Percentiles rank a stretch among this genome's conserved stretches.
These are phyloP conservation scores for Gadus macrocephalus DNA, from an alignment of 2,113 vertebrate species.

Conservation along the genomic window DNA sequence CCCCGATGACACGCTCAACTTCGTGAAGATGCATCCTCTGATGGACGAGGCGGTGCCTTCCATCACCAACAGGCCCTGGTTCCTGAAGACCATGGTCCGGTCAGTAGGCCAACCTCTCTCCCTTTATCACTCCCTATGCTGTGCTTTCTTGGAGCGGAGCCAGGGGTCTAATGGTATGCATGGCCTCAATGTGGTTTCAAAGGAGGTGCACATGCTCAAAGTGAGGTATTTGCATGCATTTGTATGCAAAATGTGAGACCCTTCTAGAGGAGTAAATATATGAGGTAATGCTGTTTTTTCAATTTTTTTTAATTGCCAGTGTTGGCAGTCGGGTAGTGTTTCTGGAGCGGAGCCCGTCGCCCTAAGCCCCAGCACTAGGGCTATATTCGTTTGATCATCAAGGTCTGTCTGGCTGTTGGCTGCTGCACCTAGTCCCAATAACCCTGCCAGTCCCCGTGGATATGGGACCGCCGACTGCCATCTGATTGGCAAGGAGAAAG, in stretches of 20 bases:
- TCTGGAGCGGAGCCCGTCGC: constrained; percentile 39
- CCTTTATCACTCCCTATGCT: too few species aligned
- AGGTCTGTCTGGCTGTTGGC: constrained; percentile 48
- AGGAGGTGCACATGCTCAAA: too few species aligned
- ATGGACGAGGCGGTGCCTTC: constrained; percentile 97
- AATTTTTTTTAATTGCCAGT: constrained; percentile 11
- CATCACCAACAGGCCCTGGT: constrained; percentile 91
- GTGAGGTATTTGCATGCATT: too few species aligned
- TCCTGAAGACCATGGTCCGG: constrained; percentile 98
- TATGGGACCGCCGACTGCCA: constrained; percentile 16
- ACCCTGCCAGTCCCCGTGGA: constrained; percentile 36
- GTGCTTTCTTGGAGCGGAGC: too few species aligned
- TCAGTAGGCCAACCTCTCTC: constrained; percentile 54
- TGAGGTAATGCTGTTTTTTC: too few species aligned
- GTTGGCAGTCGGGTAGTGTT: constrained; percentile 22
- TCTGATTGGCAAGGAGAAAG: constrained; percentile 19
- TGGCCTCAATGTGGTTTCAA: too few species aligned
- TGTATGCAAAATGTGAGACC: too few species aligned
- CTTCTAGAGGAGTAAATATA: too few species aligned
- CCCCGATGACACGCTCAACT: constrained; percentile 95
- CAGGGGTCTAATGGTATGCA: too few species aligned
- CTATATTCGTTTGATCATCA: constrained; percentile 50
- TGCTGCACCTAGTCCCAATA: constrained; percentile 27
- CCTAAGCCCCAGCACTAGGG: constrained; percentile 40
- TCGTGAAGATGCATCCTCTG: constrained; percentile 97